These are phyloP conservation scores for Fukomys damarensis DNA, from an alignment of 2,113 vertebrate genomes.

Conservation along the genomic window DNA sequence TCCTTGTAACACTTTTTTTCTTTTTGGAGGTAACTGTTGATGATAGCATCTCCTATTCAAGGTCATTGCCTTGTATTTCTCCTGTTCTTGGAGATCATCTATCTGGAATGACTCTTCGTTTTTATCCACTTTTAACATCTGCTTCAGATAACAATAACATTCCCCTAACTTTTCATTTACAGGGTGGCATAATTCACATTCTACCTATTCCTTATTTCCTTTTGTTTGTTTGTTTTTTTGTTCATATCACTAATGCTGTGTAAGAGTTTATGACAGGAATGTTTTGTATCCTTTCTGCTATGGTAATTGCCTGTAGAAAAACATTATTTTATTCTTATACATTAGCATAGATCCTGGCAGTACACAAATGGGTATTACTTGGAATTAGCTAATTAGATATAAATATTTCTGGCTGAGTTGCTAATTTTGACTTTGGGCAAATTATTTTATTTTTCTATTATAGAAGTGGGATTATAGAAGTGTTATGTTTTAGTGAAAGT, in stretches of 20 bases:
- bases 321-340: background rate
- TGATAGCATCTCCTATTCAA: background rate
- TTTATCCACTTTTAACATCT: background rate
- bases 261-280: background rate
- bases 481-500: background rate
- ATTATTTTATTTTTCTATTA: background rate
- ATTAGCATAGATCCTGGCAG: background rate
- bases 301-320: background rate
- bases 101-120: background rate
- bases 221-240: background rate
- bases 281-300: slow-evolving; percentile 25
- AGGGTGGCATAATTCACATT: background rate
- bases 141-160: background rate
- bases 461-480: background rate
- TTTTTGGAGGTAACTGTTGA: background rate
- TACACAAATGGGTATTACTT: background rate
- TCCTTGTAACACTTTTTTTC: background rate
- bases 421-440: background rate
- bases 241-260: background rate
- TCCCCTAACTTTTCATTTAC: background rate
- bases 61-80: background rate
- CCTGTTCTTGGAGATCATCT: background rate
- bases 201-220: too few relatives aligned
- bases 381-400: background rate
- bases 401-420: background rate